These are phyloP conservation scores for Camelus bactrianus DNA, from an alignment of 2,113 vertebrate genomes.

Conservation along the genomic window DNA sequence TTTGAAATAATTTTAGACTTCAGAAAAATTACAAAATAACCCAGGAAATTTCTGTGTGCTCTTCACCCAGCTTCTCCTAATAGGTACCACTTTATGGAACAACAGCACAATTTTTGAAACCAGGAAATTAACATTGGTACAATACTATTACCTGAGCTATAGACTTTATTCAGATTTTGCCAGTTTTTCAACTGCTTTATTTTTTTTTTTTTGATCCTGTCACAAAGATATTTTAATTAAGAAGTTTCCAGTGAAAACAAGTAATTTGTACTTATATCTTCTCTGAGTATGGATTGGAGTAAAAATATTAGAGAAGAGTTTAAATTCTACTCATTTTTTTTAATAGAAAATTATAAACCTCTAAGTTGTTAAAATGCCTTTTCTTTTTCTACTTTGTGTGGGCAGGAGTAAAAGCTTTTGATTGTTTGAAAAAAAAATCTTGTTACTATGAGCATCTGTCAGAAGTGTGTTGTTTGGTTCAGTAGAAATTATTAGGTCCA, in stretches of 20 bases:
- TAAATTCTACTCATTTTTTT: conserved; percentile 50
- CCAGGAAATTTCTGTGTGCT: not conserved
- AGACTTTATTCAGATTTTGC: not conserved
- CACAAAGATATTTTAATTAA: not conserved
- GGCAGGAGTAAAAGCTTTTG: conserved; percentile 63
- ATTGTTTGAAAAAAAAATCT: conserved; percentile 65
- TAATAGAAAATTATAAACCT: conserved; percentile 62
- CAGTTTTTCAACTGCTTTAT: not conserved
- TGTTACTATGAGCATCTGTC: conserved; percentile 76
- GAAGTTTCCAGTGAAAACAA: not conserved
- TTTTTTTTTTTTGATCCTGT: not conserved
- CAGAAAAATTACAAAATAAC: conserved; percentile 16
- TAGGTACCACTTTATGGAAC: not conserved
- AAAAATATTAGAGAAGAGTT: conserved; percentile 32
- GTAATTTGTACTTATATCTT: conserved; percentile 14
- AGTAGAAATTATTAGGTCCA: conserved; percentile 58
- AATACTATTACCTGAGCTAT: not conserved
- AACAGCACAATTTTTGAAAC: not conserved
- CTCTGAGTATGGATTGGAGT: not conserved
- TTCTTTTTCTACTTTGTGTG: conserved; percentile 64
- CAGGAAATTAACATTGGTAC: not conserved
- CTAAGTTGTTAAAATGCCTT: conserved; percentile 54
- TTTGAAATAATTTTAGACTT: conserved; percentile 51
- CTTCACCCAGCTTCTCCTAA: not conserved
- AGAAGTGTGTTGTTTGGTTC: conserved; percentile 71